A percentile compares a stretch with the other conserved stretches of the same genome.
Conservation (phyloP, 2,797 vertebrate genomes). For the Schizothorax lantsangensis region DNA sequence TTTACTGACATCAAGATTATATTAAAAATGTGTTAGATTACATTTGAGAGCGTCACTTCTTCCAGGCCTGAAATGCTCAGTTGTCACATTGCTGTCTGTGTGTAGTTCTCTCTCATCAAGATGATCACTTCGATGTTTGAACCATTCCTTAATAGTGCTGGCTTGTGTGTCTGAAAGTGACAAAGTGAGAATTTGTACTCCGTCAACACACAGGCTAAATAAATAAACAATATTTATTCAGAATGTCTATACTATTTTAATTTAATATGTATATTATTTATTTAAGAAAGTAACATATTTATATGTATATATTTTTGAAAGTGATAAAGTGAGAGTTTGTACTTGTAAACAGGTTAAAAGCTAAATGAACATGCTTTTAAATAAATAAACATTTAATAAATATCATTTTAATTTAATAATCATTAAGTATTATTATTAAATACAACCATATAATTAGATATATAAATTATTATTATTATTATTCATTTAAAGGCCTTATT, state of each 20-base stretch:
- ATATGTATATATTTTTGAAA: not conserved
- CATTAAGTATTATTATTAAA: not conserved
- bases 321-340: not conserved
- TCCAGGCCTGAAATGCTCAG: constrained; percentile 81
- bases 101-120: constrained; percentile 81
- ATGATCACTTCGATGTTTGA: constrained; percentile 80
- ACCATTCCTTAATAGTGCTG: constrained; percentile 82
- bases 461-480: not conserved
- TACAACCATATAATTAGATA: not conserved
- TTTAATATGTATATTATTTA: not conserved
- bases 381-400: not conserved
- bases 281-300: not conserved
- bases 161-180: constrained; percentile 74
- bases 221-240: not conserved
- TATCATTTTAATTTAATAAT: not conserved
- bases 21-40: constrained; percentile 64
- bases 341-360: not conserved
- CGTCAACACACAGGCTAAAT: not conserved
- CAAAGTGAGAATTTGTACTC: not conserved
- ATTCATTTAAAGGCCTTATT: not conserved
- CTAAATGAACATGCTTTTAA: not conserved
- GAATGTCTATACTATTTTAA: not conserved
- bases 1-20: not conserved
- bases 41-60: constrained; percentile 76
- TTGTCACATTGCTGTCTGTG: constrained; percentile 67